Conservation (phyloP, 2,113 vertebrate genomes). For the Piprites chloris region DNA sequence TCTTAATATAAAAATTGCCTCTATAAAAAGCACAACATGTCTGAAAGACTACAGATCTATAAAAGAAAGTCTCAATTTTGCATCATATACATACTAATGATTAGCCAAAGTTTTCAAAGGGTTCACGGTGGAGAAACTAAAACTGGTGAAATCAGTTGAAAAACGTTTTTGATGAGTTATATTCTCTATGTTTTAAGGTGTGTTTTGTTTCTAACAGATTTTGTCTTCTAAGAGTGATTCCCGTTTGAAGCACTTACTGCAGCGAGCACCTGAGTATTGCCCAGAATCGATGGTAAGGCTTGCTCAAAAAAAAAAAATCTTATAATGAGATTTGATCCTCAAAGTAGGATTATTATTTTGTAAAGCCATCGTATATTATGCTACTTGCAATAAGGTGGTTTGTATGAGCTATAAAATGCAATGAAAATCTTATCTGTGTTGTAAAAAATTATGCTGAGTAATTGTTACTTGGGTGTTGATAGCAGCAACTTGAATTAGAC, state of each 20-base stretch:
- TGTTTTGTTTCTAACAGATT: constrained; percentile 77
- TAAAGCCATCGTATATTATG: background rate
- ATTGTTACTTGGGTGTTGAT: background rate
- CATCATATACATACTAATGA: background rate
- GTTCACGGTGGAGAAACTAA: background rate
- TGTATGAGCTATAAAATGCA: background rate
- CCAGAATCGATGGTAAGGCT: constrained; percentile 85
- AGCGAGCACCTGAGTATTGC: constrained; percentile 92
- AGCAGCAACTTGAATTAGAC: background rate
- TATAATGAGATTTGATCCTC: background rate
- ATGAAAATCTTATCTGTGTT: background rate
- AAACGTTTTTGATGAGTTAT: background rate
- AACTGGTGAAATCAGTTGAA: background rate
- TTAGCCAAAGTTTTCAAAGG: background rate
- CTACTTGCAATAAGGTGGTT: background rate
- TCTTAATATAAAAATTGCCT: background rate
- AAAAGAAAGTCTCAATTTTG: background rate
- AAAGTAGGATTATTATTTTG: background rate
- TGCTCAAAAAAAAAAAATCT: background rate
- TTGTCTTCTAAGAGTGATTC: constrained; percentile 95
- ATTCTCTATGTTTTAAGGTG: background rate
- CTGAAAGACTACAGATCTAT: background rate
- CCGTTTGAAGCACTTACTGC: constrained; percentile 90
- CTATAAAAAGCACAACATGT: background rate
- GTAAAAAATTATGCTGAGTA: background rate